Base-by-base conservation (phyloP, 2,888 invertebrate genomes). In the Microctonus aethiopoides region DNA sequence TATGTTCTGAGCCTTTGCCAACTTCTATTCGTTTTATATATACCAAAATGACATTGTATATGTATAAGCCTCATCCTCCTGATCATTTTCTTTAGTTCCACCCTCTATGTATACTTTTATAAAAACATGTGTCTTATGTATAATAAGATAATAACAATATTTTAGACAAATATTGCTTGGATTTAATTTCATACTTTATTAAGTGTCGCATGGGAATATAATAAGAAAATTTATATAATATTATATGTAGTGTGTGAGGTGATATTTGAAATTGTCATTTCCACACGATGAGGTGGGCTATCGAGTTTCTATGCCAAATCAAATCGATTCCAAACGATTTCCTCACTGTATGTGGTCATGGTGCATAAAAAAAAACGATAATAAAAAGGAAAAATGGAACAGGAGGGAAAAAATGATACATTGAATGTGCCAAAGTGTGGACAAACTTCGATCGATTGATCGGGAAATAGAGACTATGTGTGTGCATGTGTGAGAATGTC, bases 251-350 rank as follows among this genome's bases (percentile, higher is more conserved):
- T 22, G n/a, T 16, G 41, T 22, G 22, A 41, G n/a, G 11, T 39
- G n/a, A n/a, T 24, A 62, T 57, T 57, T 52, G 54, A 69, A 69
- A 62, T 32, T 34, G 41, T 34, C 69, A 59, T 72, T 67, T 70
- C 66, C 65, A 70, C 29, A 61, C 24, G 66, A 34, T 22, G 29
- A 56, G 70, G 22, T 41, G 54, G 62, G 66, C 62, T 62, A 67
- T 59, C 29, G 66, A 32, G 22, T 52, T 52, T 26, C 59, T 51
- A 64, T 69, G 54, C 61, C 62, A 70, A 59, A 62, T 67, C 54
- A 56, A 62, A 70, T 70, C 57, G 66, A 70, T 70, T 70, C 66
- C 70, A 46, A 61, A 51, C 66, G 62, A 70, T 70, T 70, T 70
- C 61, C 56, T 16, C 36, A n/a, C n/a, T n/a, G 24, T 39, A 29